Evolutionary conservation across 2,888 invertebrate genomes (phyloP).

Genomic region (Alviniconcha strummeri): DNA sequence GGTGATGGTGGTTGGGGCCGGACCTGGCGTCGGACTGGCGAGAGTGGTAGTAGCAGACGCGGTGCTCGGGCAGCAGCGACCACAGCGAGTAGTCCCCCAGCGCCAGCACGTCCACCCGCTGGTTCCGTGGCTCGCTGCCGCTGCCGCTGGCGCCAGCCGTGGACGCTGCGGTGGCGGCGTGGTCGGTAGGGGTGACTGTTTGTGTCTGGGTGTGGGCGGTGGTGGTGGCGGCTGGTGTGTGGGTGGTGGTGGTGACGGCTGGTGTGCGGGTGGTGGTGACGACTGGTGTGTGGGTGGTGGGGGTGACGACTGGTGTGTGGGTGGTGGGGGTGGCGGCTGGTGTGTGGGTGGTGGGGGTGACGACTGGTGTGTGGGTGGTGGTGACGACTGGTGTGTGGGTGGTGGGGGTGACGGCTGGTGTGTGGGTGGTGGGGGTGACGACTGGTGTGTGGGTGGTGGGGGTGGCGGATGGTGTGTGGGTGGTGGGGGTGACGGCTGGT

Average conservation of each 20-base stretch:
- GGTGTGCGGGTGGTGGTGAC: too few relatives aligned
- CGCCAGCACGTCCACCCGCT: conserved; percentile 19
- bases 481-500: too few relatives aligned
- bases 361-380: not conserved
- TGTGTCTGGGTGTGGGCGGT: not conserved
- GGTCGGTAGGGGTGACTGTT: not conserved
- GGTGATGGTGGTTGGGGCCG: not conserved
- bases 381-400: not conserved
- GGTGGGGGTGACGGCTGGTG: not conserved
- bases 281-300: too few relatives aligned
- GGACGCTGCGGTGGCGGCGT: not conserved
- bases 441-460: too few relatives aligned
- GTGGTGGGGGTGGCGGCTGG: too few relatives aligned
- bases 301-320: not conserved
- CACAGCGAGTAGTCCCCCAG: conserved; percentile 27
- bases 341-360: not conserved
- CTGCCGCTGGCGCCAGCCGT: not conserved
- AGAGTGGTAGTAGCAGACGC: not conserved
- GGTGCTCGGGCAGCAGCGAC: not conserved
- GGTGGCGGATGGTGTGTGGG: too few relatives aligned
- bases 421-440: not conserved
- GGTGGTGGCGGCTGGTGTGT: not conserved
- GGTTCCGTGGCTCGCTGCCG: not conserved
- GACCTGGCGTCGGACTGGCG: not conserved
- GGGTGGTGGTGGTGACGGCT: not conserved